Percentiles rank a stretch among this genome's conserved stretches.
phyloP scores from a whole-genome alignment of 92 coral and sea anemone species.

The Bergia puertoricense region DNA sequence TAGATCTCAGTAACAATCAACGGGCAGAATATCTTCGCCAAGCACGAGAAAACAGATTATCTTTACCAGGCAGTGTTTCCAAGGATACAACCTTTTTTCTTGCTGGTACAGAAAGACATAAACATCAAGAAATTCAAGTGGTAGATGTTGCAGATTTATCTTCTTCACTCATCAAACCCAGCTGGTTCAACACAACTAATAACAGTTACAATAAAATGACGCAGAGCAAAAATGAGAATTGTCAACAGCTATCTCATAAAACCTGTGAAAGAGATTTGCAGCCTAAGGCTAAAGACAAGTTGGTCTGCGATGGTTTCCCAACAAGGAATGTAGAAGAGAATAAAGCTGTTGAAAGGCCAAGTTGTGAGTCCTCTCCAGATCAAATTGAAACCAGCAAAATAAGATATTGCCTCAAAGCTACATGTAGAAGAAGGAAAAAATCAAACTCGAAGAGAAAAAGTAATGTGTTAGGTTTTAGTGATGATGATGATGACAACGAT shows the following conservation, averaged over 20 bases:
- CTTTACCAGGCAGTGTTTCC: background rate
- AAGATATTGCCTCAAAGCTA: background rate
- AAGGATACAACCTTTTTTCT: background rate
- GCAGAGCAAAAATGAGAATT: background rate
- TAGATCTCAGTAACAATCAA: constrained; percentile 61
- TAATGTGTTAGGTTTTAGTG: constrained; percentile 52
- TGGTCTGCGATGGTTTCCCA: background rate
- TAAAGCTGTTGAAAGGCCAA: background rate
- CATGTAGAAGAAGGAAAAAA: constrained; percentile 10
- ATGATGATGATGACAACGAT: constrained; percentile 54
- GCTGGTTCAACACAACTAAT: background rate
- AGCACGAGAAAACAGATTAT: constrained; percentile 48
- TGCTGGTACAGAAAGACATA: background rate
- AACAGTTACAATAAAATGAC: background rate
- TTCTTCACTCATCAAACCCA: background rate
- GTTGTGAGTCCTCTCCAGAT: background rate
- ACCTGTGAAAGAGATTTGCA: background rate
- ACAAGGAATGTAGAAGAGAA: background rate
- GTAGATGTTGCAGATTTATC: background rate
- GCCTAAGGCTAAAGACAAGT: background rate
- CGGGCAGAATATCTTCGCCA: constrained; percentile 66
- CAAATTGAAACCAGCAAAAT: background rate
- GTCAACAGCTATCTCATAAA: background rate
- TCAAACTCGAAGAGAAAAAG: background rate
- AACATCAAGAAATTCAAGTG: background rate